Percentiles rank a stretch among this genome's conserved stretches.
Conservation (phyloP, 2,888 invertebrate genomes). For the Andricus quercusramuli region DNA sequence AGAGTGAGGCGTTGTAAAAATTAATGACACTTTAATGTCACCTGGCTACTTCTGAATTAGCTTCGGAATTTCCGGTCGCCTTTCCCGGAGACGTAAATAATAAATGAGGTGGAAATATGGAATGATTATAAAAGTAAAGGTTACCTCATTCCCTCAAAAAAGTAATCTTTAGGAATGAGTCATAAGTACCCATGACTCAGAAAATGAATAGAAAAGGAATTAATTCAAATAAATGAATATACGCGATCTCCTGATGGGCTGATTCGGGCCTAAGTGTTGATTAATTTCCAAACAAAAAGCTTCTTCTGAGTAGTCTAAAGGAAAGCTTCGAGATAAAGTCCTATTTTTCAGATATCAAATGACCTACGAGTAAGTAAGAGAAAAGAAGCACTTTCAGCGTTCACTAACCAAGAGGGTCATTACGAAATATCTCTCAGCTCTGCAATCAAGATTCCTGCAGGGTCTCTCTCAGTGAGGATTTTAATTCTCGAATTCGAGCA, state of each 20-base stretch:
- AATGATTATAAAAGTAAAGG: background rate
- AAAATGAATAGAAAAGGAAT: no score
- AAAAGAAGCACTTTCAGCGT: background rate
- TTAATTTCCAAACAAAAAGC: background rate
- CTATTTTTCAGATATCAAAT: background rate
- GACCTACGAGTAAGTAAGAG: background rate
- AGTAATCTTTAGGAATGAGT: no score
- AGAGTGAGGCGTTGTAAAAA: conserved; percentile 1
- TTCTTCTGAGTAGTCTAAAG: background rate
- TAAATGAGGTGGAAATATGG: background rate
- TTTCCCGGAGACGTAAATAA: background rate
- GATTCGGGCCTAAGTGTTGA: background rate
- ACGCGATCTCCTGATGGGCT: background rate
- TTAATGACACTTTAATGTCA: conserved; percentile 16
- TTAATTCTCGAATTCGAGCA: background rate
- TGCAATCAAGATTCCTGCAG: background rate
- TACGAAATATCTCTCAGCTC: background rate
- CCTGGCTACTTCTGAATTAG: background rate
- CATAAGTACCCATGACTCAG: no score
- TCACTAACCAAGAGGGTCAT: background rate
- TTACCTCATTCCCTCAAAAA: no score
- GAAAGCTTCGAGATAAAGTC: background rate
- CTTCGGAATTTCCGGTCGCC: background rate
- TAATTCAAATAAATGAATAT: no score
- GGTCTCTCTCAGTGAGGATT: background rate